phyloP scores from a whole-genome alignment of 2,797 vertebrate species.

The Tinamus major region DNA sequence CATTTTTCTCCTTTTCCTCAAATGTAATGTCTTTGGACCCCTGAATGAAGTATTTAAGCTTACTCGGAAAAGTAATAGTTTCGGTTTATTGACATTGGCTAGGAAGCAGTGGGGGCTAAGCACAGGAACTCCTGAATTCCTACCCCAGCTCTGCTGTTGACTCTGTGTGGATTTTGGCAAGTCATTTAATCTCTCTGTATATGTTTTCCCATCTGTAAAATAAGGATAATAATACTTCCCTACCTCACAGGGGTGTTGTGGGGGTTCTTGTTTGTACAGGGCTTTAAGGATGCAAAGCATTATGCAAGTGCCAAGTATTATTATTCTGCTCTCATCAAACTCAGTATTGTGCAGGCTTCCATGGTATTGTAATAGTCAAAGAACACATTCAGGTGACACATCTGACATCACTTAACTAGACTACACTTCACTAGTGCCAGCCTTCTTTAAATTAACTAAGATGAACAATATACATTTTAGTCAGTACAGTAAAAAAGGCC shows the following conservation, averaged over 20 bases:
- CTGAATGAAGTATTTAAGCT: constrained; percentile 75
- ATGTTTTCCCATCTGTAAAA: constrained; percentile 41
- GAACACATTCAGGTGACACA: constrained; percentile 32
- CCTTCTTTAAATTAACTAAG: constrained; percentile 27
- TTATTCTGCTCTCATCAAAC: constrained; percentile 51
- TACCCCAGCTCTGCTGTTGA: constrained; percentile 14
- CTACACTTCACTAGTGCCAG: background rate
- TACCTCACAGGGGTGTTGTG: constrained; percentile 74
- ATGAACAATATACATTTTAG: background rate
- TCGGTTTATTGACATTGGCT: constrained; percentile 83
- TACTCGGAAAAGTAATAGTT: constrained; percentile 73
- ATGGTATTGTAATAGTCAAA: background rate
- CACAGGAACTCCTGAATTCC: background rate
- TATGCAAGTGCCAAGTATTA: constrained; percentile 41
- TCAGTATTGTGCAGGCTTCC: constrained; percentile 16
- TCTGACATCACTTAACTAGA: constrained; percentile 12
- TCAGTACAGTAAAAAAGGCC: background rate
- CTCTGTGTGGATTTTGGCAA: constrained; percentile 29
- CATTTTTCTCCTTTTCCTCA: constrained; percentile 81
- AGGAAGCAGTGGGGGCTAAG: constrained; percentile 14
- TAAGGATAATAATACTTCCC: constrained; percentile 68
- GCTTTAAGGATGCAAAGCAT: constrained; percentile 55
- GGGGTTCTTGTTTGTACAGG: constrained; percentile 56
- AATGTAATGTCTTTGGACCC: constrained; percentile 78
- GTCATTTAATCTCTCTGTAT: constrained; percentile 54